These are phyloP conservation scores for Mesoligia furuncula DNA, from an alignment of 2,888 invertebrate species.

Conservation along the genomic window DNA sequence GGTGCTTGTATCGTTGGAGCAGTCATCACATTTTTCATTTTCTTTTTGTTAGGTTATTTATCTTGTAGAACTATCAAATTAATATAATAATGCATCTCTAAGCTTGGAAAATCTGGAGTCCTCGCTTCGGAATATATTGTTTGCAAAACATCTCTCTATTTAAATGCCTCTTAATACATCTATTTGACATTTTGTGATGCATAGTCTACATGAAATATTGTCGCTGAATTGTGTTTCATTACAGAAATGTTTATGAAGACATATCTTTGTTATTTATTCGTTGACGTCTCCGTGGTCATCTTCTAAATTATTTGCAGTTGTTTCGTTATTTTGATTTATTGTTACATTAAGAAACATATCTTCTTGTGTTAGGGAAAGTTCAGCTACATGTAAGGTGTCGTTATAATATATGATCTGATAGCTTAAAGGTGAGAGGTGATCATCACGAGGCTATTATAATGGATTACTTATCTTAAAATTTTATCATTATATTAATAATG, in stretches of 20 bases:
- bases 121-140: neutral
- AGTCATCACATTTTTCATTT: too few species aligned
- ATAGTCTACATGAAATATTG: constrained; percentile 19
- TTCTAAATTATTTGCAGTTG: constrained; percentile 53
- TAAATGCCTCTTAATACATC: constrained; percentile 27
- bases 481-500: constrained; percentile 29
- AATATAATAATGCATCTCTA: neutral
- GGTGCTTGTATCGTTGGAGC: too few species aligned
- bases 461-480: constrained; percentile 18
- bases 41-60: neutral
- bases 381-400: constrained; percentile 47
- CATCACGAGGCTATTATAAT: constrained; percentile 18
- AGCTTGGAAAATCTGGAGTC: neutral
- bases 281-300: constrained; percentile 32
- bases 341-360: constrained; percentile 49
- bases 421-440: constrained; percentile 57
- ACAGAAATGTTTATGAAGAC: constrained; percentile 47
- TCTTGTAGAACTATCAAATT: neutral
- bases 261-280: constrained; percentile 50
- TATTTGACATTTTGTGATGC: constrained; percentile 32
- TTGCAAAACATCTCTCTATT: neutral
- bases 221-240: constrained; percentile 45
- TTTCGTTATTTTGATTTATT: constrained; percentile 55
- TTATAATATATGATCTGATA: constrained; percentile 52
- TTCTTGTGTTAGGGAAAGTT: constrained; percentile 54